phyloP scores from a whole-genome alignment of 2,113 vertebrate species.

The Mellivora capensis region DNA sequence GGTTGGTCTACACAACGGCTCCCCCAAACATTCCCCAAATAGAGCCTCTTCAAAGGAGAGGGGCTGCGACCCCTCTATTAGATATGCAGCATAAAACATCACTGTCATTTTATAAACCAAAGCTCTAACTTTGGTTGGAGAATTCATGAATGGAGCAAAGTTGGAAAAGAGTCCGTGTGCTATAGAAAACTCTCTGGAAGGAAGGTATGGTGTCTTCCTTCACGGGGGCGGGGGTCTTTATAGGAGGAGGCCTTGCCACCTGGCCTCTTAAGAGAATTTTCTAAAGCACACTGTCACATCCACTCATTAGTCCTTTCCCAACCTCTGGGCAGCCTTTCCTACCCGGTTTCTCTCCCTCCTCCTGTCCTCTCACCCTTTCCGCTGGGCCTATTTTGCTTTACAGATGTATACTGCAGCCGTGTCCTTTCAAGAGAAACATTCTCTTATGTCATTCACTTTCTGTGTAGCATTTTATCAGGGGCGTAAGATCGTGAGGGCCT shows the following conservation, averaged over 20 bases:
- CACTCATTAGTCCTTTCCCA: background rate
- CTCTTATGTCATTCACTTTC: background rate
- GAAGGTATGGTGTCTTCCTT: background rate
- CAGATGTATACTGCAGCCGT: background rate
- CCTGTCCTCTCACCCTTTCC: background rate
- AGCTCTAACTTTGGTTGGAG: background rate
- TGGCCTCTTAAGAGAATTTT: background rate
- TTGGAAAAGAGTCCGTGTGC: background rate
- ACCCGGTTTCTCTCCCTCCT: no score
- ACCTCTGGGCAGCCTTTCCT: background rate
- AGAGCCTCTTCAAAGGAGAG: background rate
- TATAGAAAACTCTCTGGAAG: background rate
- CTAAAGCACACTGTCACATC: background rate
- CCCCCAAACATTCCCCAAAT: background rate
- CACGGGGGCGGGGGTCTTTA: background rate
- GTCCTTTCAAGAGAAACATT: background rate
- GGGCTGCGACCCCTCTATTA: background rate
- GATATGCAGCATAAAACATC: background rate
- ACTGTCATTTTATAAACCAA: background rate
- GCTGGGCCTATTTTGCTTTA: background rate
- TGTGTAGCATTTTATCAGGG: background rate
- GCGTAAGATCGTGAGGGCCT: background rate
- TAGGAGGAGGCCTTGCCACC: background rate
- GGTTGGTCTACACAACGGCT: background rate
- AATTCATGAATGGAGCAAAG: background rate